Evolutionary conservation across 2,797 vertebrate species (phyloP), one percentile per base, ranked within the genome.

Genomic region (Manis javanica): DNA sequence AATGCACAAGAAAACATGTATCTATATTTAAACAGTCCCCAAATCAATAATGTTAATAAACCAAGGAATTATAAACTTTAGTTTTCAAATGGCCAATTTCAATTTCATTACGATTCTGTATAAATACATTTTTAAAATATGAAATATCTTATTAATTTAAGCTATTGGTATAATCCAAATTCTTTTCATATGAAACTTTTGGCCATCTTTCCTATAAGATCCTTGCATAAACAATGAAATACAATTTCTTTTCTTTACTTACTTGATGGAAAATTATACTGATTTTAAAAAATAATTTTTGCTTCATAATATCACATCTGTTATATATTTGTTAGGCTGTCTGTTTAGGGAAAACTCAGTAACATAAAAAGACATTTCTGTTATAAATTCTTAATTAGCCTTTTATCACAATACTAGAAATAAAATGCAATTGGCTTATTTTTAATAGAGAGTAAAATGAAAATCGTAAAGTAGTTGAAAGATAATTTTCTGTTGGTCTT

Each of bases 161-260:
- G 93, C 85, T 97, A 96, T 34, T 95, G 91, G 87, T 97, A 97
- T 95, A 97, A 98, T 97, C 94, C 97, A 97, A 98, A 98, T 98
- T 97, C 96, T 96, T 97, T 97, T 97, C 96, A 90, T 59, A 96
- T 97, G 97, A 98, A 98, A 97, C 88, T 98, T 98, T 98, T 98
- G 98, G 98, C 98, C 98, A 98, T 98, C 98, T 98, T 98, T 98
- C 97, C 98, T 94, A 46, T 95, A 95, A 96, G 89, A 96, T 23
- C 77, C 93, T 96, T 94, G 53, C 78, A 97, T 89, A 96, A 96
- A 97, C 37, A 93, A 97, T 78, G 94, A 95, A 93, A 95, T 97
- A 96, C 75, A 97, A 23, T 77, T 53, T 88, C 93, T 92, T 92
- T 92, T 92, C 72, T 96, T 94, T 92, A 95, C 55, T 96, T 72